Conservation (phyloP, 2,797 vertebrate genomes). For the Ispidina picta region DNA sequence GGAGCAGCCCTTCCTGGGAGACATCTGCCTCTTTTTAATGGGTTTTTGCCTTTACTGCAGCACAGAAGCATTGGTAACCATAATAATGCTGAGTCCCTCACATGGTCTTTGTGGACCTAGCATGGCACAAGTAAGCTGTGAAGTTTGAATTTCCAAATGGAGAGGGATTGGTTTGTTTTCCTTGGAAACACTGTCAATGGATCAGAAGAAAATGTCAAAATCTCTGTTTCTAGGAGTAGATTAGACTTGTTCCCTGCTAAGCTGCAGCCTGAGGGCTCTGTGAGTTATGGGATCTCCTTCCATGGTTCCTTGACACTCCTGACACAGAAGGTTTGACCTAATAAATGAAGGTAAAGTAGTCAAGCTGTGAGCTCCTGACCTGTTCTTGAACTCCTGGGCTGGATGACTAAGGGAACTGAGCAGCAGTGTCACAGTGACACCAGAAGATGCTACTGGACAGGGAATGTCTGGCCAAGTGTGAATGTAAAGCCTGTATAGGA, state of each 20-base stretch:
- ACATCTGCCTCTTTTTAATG: conserved; percentile 58
- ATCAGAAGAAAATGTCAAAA: background rate
- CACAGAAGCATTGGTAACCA: background rate
- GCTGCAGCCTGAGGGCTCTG: background rate
- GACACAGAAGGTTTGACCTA: background rate
- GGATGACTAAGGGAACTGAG: background rate
- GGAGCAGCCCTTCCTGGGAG: conserved; percentile 49
- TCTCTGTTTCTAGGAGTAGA: background rate
- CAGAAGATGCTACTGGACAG: background rate
- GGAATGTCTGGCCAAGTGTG: background rate
- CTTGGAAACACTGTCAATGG: background rate
- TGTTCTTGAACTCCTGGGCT: background rate
- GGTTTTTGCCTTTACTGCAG: conserved; percentile 9
- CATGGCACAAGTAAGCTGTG: background rate
- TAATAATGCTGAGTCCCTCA: background rate
- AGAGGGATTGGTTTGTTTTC: background rate
- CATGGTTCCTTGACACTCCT: background rate
- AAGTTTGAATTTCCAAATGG: background rate
- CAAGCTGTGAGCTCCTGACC: background rate
- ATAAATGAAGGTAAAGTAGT: background rate
- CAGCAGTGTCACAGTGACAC: background rate
- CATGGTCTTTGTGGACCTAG: background rate
- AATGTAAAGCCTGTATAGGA: background rate
- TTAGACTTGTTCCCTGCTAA: background rate
- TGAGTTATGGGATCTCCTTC: background rate